Conservation (phyloP, 2,113 vertebrate species). For the Panthera leo region DNA sequence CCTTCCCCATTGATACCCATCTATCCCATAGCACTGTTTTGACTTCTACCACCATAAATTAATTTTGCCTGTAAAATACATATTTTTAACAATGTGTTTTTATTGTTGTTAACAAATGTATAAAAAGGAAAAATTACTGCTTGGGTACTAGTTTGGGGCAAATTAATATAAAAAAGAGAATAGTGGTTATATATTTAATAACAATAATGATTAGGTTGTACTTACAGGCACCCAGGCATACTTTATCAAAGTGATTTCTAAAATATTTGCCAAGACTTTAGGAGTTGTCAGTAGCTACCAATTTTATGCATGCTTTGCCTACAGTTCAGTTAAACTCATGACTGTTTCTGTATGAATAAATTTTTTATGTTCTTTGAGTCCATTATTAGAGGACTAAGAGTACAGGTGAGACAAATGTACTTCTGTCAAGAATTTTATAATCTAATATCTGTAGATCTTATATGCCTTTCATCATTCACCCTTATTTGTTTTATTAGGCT, state of each 20-base stretch:
- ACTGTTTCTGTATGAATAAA: neutral
- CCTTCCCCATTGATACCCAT: neutral
- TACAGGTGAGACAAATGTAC: neutral
- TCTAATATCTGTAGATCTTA: neutral
- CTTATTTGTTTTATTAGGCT: neutral
- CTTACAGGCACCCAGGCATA: neutral
- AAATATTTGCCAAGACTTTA: neutral
- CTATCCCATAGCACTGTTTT: neutral
- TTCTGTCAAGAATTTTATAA: neutral
- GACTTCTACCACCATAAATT: neutral
- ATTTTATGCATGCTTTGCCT: conserved; percentile 22
- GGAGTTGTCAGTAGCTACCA: neutral
- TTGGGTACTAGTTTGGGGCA: neutral
- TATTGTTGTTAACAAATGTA: neutral
- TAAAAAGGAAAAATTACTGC: neutral
- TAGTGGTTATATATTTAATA: neutral
- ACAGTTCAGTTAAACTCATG: neutral
- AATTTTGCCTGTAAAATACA: neutral
- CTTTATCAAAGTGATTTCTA: conserved; percentile 21
- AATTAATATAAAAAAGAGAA: neutral
- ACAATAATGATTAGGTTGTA: neutral
- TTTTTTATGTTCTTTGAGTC: neutral
- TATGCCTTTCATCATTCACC: neutral
- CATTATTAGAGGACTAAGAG: neutral
- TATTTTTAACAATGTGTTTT: neutral